Conservation (phyloP, 2,797 vertebrate species). For the Uromys caudimaculatus region DNA sequence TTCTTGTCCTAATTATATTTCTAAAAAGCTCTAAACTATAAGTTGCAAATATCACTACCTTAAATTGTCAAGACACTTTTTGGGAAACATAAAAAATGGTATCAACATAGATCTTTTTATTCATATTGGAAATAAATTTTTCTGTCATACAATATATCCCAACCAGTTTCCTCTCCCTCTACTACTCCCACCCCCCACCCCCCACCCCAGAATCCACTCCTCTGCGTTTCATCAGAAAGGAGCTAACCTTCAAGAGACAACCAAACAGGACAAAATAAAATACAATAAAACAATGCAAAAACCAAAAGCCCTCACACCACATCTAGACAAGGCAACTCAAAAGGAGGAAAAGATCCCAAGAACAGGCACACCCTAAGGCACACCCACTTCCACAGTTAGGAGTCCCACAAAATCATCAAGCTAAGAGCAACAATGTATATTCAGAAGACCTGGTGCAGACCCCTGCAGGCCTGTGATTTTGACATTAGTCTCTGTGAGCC, state of each 20-base stretch:
- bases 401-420: not conserved
- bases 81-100: not conserved
- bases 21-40: not conserved
- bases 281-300: not conserved
- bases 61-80: not conserved
- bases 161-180: not conserved
- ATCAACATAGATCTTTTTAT: not conserved
- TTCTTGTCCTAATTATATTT: constrained; percentile 28
- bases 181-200: not conserved
- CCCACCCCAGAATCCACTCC: no score
- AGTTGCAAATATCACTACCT: not conserved
- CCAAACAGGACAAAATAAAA: not conserved
- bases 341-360: not conserved
- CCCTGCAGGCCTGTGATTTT: not conserved
- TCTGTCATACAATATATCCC: not conserved
- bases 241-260: not conserved
- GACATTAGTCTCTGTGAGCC: not conserved
- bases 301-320: not conserved
- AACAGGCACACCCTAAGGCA: not conserved
- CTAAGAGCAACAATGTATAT: not conserved
- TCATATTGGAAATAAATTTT: not conserved
- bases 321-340: not conserved
- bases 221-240: not conserved
- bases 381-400: not conserved
- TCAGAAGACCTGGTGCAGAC: not conserved